Evolutionary conservation across 1,140 invertebrate species (phyloP), one percentile per base, ranked within the genome.

Genomic region (Caerostris extrusa): DNA sequence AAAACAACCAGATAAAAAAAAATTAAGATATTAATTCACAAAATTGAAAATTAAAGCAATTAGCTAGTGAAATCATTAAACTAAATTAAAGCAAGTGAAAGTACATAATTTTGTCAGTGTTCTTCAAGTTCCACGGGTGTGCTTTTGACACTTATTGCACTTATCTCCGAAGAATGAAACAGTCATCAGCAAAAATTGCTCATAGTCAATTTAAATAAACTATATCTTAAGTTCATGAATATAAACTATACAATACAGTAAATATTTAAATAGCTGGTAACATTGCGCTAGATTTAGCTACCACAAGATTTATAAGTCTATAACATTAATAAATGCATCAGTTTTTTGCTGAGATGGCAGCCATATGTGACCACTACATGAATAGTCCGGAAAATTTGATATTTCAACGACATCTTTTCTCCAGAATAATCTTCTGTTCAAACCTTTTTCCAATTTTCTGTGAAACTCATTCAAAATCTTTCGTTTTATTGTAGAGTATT

Each of bases 311-410:
- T 83, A 14, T 7, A 87, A 58, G n/a, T 60, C 92, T 88, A 87
- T 89, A 93, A 93, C 92, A 93, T 88, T 77, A 93, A 93, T 93
- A 93, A 93, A 93, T 93, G 86, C 92, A 93, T 93, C 14, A 19
- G 34, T 85, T 60, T 81, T n/a, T 92, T 92, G 90, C 90, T 91
- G 71, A 90, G 81, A 81, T 56, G 69, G 71, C 64, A 81, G 89
- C 34, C 85, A 14, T 64, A 3, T 61, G 14, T n/a, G 56, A 85
- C 56, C n/a, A 85, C 82, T 85, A 19, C 8, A 77, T 50, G 71
- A 50, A 64, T 64, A 64, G 12, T 64, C 61, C 17, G 61, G 14
- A 64, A 77, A 14, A 77, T 77, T 77, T 77, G 71, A 77, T 77
- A 77, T 77, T 77, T 57, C 17, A 55, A 58, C 82, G 34, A n/a